Conservation (phyloP, 2,888 invertebrate species). For the Drosophila quinaria region DNA sequence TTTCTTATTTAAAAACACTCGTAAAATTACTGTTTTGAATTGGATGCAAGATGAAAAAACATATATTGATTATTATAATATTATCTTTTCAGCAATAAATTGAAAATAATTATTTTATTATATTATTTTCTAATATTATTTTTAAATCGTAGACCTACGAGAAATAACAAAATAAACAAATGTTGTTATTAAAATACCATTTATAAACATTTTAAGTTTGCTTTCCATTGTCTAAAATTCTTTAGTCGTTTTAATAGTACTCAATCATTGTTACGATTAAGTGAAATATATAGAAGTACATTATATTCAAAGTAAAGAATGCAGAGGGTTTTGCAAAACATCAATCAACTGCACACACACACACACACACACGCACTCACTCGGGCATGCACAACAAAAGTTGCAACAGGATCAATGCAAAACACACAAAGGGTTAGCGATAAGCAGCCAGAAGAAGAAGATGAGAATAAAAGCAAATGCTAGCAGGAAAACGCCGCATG, state of each 20-base stretch:
- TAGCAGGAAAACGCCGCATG: conserved; percentile 43
- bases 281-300: conserved; percentile 10
- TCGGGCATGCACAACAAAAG: conserved; percentile 7
- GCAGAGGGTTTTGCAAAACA: conserved; percentile 14
- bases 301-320: conserved; percentile 18
- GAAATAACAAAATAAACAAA: no score
- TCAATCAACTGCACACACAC: conserved; percentile 39
- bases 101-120: no score
- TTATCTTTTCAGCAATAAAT: no score
- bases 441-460: conserved; percentile 13
- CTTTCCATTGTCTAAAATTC: no score
- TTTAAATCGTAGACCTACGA: no score
- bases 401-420: conserved; percentile 47
- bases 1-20: no score
- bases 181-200: no score
- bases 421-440: conserved; percentile 48
- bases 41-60: no score
- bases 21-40: no score
- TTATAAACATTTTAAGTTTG: no score
- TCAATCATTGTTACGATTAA: conserved; percentile 15
- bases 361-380: background rate
- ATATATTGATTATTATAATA: no score
- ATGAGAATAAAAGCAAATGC: conserved; percentile 1
- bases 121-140: no score
- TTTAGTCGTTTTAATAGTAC: conserved; percentile 10